phyloP scores from a whole-genome alignment of 2,888 invertebrate species.

The Dichetophora obliterata region DNA sequence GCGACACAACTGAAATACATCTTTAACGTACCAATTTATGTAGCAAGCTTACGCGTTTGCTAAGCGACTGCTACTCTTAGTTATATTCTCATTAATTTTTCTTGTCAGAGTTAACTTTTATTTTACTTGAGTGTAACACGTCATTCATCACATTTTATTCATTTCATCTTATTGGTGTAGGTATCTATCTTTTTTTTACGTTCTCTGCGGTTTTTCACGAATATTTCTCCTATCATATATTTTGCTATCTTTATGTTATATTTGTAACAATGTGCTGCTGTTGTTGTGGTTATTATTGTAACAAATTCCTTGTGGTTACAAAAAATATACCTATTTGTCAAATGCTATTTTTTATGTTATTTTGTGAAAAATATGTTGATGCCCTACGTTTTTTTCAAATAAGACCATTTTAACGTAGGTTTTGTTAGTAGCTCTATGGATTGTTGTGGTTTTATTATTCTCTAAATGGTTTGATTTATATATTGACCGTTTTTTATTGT shows the following conservation, averaged over 20 bases:
- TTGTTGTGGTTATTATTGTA: neutral
- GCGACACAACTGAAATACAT: too few species aligned
- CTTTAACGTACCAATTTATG: too few species aligned
- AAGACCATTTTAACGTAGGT: neutral
- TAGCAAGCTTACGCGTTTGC: too few species aligned
- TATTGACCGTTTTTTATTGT: neutral
- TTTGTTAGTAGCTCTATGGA: neutral
- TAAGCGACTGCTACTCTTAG: too few species aligned
- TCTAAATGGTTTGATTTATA: slow-evolving; percentile 4
- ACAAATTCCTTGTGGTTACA: slow-evolving; percentile 19
- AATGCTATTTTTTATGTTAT: neutral
- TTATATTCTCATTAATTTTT: too few species aligned
- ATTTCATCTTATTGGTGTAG: too few species aligned
- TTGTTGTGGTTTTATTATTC: neutral
- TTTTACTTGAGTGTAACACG: too few species aligned
- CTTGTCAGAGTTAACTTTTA: too few species aligned
- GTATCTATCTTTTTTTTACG: neutral
- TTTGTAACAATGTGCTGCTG: neutral
- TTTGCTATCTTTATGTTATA: neutral
- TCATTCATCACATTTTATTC: too few species aligned
- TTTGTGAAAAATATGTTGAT: neutral
- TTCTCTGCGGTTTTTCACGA: neutral
- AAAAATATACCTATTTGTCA: neutral
- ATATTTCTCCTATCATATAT: neutral
- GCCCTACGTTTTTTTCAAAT: neutral